Evolutionary conservation across 2,797 vertebrate species (phyloP).

Genomic region (Acomys russatus): DNA sequence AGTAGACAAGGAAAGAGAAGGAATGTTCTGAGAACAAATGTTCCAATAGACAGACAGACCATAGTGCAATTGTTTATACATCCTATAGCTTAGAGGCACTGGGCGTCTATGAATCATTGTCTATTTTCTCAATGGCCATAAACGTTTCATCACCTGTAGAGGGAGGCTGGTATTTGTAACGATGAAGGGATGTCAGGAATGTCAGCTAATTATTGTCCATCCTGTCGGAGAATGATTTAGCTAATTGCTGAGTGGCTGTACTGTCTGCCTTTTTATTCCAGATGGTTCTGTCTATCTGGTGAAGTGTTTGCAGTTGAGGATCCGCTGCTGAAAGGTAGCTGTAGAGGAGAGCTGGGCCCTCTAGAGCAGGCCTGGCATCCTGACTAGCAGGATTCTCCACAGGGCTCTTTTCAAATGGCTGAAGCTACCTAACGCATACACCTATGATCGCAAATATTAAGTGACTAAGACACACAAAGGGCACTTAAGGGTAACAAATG

Average conservation of each 20-base stretch:
- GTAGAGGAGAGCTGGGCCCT: neutral
- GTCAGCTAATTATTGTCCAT: slow-evolving; percentile 24
- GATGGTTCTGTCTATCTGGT: neutral
- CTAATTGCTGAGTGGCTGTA: neutral
- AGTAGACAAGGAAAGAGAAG: neutral
- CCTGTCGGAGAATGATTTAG: neutral
- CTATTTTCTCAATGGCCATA: slow-evolving; percentile 12
- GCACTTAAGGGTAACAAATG: neutral
- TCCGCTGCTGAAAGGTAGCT: neutral
- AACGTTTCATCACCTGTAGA: slow-evolving; percentile 17
- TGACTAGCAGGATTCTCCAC: neutral
- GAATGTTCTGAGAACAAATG: slow-evolving; percentile 2
- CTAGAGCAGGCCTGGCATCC: neutral
- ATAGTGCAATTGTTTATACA: neutral
- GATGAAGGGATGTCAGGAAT: slow-evolving; percentile 22
- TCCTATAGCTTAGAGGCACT: neutral
- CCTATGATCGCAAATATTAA: neutral
- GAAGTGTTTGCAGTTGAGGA: neutral
- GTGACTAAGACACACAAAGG: neutral
- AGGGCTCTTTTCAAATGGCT: neutral
- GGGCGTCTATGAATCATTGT: neutral
- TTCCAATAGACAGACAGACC: neutral
- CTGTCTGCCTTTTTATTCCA: neutral
- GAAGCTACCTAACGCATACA: neutral
- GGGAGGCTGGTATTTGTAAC: slow-evolving; percentile 36